A percentile compares a stretch with the other conserved stretches of the same genome.
Conservation (phyloP, 2,113 vertebrate species). For the Theropithecus gelada region DNA sequence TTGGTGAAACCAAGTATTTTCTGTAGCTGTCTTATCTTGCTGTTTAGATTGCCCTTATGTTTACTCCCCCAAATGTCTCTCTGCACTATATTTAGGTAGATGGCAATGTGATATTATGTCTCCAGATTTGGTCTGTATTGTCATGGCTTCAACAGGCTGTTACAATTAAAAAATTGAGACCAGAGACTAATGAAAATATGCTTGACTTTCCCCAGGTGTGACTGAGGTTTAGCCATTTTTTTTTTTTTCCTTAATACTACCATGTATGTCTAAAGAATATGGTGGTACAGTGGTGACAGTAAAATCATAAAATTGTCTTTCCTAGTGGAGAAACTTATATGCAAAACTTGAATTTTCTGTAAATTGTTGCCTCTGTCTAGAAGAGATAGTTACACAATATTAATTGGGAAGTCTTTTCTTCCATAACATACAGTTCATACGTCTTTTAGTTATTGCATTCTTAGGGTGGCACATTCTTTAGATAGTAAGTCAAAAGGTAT, state of each 20-base stretch:
- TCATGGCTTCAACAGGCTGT: neutral
- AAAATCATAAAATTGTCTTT: neutral
- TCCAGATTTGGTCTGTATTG: neutral
- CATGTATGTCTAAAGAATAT: neutral
- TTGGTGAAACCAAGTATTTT: neutral
- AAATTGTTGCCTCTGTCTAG: conserved; percentile 24
- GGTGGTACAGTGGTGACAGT: neutral
- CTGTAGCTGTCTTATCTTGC: neutral
- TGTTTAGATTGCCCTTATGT: neutral
- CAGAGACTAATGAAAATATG: neutral
- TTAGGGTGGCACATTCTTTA: neutral
- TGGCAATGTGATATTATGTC: neutral
- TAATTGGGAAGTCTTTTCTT: neutral
- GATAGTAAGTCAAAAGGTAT: neutral
- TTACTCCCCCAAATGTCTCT: neutral
- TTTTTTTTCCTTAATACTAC: neutral
- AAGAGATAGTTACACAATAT: neutral
- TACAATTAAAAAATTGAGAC: neutral
- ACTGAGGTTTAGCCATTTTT: neutral
- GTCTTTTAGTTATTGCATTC: conserved; percentile 7
- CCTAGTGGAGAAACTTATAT: neutral
- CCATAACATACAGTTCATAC: neutral
- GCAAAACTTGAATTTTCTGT: neutral
- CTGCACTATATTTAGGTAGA: neutral
- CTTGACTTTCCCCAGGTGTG: neutral